Base-by-base conservation (phyloP, 2,113 vertebrate species). In the Triplophysa rosa region DNA sequence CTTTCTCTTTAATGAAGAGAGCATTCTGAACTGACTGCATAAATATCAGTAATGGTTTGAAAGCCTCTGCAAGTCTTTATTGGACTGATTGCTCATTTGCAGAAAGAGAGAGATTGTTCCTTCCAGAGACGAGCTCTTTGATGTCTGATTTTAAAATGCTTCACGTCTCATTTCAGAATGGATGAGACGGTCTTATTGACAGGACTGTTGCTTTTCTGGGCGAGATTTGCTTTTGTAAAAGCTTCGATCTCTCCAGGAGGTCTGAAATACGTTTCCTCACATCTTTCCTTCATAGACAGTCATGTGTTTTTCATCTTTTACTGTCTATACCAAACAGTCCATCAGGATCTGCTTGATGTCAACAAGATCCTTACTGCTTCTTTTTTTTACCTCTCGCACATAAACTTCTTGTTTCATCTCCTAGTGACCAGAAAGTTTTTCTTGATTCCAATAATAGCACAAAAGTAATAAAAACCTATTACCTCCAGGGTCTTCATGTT, bases 41-140 rank as follows among this genome's bases (percentile, higher is more conserved):
- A 66, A 29, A 24, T 29, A 66, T 73, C 68, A 67, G 61, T 29
- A 67, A 77, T n/a, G 42, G 45, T 54, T 76, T 78, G 62, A 64
- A 78, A 78, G 70, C 54, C 65, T 78, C 61, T 66, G 0, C 61
- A 65, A 54, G 45, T 45, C 66, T 82, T 72, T 40, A 61, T 66
- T 59, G 33, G 58, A 83, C 78, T 83, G 70, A 80, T 83, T 80
- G 69, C 40, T 85, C 78, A 78, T 83, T 85, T 81, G 67, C 68
- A 54, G 26, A 82, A 84, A 67, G 77, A 66, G 72, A 56, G 17
- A 67, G 21, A 67, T 47, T 29, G 47, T 69, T 77, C 63, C 68
- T 67, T 24, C 37, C 33, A 76, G 65, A 64, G 24, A 40, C 45
- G 16, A 21, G 17, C 61, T 72, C 78, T 85, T 83, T 85, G 81